Evolutionary conservation across 2,797 vertebrate genomes (phyloP).

Genomic region (Pantherophis alleghaniensis): DNA sequence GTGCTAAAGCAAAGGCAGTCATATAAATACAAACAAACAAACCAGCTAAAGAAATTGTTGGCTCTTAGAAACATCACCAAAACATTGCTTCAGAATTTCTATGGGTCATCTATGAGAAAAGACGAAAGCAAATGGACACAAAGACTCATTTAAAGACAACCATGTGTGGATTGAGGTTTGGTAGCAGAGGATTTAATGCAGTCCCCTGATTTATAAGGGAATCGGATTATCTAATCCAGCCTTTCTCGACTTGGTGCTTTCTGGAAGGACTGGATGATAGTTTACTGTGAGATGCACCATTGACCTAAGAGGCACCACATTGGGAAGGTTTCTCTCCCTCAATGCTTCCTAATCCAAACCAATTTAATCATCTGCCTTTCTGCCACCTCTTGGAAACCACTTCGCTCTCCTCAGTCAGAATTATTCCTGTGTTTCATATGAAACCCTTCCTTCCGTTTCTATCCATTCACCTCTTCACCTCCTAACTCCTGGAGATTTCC

Average conservation of each 20-base stretch:
- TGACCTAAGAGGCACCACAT: not conserved
- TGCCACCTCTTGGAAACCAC: not conserved
- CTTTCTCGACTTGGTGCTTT: not conserved
- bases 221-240: not conserved
- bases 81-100: not conserved
- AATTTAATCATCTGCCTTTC: not conserved
- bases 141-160: not conserved
- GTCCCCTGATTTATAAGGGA: not conserved
- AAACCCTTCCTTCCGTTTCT: not conserved
- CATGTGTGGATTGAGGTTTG: not conserved
- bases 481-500: not conserved
- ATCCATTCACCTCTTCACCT: not conserved
- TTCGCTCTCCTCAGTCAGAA: not conserved
- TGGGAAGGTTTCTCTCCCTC: not conserved
- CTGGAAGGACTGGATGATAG: not conserved
- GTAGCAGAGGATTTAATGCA: not conserved
- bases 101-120: not conserved
- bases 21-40: not conserved
- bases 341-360: not conserved
- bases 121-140: not conserved
- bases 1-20: not conserved
- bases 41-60: not conserved
- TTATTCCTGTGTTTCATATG: not conserved
- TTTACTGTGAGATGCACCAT: not conserved
- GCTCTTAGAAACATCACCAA: not conserved